Percentiles rank a stretch among this genome's conserved stretches.
Evolutionary conservation across 1,140 invertebrate species (phyloP).

Genomic region (Heliconius hewitsoni): DNA sequence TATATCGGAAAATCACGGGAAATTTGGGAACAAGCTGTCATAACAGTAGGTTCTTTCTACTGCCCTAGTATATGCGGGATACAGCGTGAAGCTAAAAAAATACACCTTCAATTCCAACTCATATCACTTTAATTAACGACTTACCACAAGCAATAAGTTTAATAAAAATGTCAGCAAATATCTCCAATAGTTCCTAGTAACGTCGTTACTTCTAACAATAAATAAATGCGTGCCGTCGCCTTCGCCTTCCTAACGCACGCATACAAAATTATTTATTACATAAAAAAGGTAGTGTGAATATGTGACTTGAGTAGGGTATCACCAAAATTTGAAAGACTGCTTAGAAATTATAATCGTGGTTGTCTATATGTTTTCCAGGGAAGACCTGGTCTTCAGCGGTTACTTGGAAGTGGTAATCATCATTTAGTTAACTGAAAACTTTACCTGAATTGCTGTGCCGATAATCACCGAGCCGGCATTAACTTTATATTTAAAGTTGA

Average conservation of each 20-base stretch:
- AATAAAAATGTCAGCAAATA: conserved; percentile 2
- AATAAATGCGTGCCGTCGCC: conserved; percentile 4
- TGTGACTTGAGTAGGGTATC: not conserved
- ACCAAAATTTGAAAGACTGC: not conserved
- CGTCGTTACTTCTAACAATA: conserved; percentile 4
- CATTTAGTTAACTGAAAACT: too few species aligned
- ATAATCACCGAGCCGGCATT: too few species aligned
- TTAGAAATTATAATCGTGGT: not conserved
- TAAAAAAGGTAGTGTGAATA: conserved; percentile 18
- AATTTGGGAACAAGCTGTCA: too few species aligned
- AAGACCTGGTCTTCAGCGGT: too few species aligned
- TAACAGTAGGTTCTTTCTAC: too few species aligned
- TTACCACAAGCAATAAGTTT: not conserved
- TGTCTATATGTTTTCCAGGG: too few species aligned
- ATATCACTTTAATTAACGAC: not conserved
- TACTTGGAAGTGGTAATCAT: too few species aligned
- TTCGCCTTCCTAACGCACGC: conserved; percentile 4
- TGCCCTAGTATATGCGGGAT: too few species aligned
- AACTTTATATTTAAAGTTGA: too few species aligned
- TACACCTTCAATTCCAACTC: not conserved
- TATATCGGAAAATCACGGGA: too few species aligned
- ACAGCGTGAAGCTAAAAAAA: too few species aligned
- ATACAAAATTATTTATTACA: conserved; percentile 18
- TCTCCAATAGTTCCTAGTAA: not conserved
- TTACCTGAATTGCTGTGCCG: too few species aligned